phyloP scores from a whole-genome alignment of 2,113 vertebrate genomes.

The Megaleporinus macrocephalus region DNA sequence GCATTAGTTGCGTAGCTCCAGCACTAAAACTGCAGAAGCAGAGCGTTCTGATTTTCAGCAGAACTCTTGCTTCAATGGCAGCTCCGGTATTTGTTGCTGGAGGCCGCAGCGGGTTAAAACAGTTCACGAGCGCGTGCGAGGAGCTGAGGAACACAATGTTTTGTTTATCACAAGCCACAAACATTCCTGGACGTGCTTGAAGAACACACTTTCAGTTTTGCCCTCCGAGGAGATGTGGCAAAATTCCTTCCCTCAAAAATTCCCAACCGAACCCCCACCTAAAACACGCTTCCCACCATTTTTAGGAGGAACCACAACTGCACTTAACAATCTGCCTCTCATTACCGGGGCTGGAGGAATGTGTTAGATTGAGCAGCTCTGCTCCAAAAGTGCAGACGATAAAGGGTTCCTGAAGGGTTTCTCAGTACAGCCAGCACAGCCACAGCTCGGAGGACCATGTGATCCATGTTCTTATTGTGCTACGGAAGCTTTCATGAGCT shows the following conservation, averaged over 20 bases:
- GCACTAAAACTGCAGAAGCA: too few relatives aligned
- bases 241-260: conserved; percentile 3
- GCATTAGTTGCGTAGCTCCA: too few relatives aligned
- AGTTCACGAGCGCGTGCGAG: neutral
- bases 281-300: neutral
- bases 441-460: too few relatives aligned
- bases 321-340: neutral
- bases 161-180: conserved; percentile 5
- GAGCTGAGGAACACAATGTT: neutral
- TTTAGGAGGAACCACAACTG: neutral
- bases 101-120: neutral
- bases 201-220: conserved; percentile 25
- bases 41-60: too few relatives aligned
- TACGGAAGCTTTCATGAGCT: too few relatives aligned
- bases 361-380: neutral
- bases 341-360: neutral
- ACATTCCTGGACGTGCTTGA: neutral
- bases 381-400: neutral
- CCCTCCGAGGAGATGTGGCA: neutral
- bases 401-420: neutral
- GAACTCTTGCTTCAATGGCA: neutral
- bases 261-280: neutral
- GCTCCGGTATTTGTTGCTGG: neutral
- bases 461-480: too few relatives aligned
- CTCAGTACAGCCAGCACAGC: too few relatives aligned